Base-by-base conservation (phyloP, 1,140 invertebrate species). In the Lasaia peninsularis region DNA sequence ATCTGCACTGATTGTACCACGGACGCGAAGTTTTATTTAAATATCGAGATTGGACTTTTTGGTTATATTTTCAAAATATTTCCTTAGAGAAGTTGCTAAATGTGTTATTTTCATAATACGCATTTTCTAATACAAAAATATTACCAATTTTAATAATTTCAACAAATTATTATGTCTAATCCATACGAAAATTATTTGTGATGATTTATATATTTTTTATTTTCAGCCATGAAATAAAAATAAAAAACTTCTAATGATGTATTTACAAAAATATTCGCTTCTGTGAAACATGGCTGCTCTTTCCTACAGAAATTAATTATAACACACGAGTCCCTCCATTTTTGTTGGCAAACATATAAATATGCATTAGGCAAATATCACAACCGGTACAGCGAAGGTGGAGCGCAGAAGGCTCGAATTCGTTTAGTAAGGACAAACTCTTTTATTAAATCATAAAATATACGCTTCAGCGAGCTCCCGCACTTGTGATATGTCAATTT, bases 361-460 rank as follows among this genome's bases (percentile, higher is more conserved):
- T 86, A 88, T 88, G 78, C 77, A 88, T 85, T 71, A 77, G 76
- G 75, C 72, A 81, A 86, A 84, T 75, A 87, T 75, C 69, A 75
- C 60, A 78, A 78, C 61, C 67, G 77, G 64, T 73, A 79, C 65
- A 75, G 73, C 67, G 37, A 64, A 71, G 66, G 63, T 61, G 65
- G 63, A 58, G 52, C 37, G 54, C 58, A 58, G 37, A 40, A 40
- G 35, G 60, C 63, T 70, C 50, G 75, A 86, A 86, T 85, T 87
- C 84, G 83, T 82, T 78, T 80, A 63, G 66, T 71, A 78, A 79
- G 73, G 76, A 60, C 69, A 72, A 80, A 82, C 82, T 82, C 78
- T 86, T 88, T 85, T 88, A 88, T 88, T 88, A 84, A 88, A 88
- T 85, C 69, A 82, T 74, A 80, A 78, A 82, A 77, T 69, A 61